Evolutionary conservation across 1,140 invertebrate genomes (phyloP).

Genomic region (Schmidtea mediterranea): DNA sequence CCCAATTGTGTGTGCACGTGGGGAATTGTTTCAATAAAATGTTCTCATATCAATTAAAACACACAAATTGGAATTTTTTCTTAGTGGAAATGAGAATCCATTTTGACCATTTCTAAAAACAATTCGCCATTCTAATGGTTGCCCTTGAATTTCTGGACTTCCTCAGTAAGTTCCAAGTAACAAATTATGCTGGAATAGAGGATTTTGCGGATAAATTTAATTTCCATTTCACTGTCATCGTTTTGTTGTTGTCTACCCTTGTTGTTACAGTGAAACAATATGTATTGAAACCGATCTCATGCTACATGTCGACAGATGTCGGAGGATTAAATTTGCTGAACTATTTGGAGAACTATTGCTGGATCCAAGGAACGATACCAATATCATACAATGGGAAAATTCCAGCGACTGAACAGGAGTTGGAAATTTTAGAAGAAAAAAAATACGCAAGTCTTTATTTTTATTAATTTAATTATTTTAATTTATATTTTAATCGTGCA

Average conservation of each 20-base stretch:
- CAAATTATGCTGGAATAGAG: slow-evolving; percentile 1
- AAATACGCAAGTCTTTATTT: slow-evolving; percentile 2
- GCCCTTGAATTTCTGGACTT: slow-evolving; percentile 2
- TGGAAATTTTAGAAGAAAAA: not conserved
- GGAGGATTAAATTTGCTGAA: not conserved
- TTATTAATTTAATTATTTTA: too few relatives aligned
- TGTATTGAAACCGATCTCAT: slow-evolving; percentile 5
- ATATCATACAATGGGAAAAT: not conserved
- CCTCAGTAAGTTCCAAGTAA: not conserved
- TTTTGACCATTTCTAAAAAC: too few relatives aligned
- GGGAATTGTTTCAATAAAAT: too few relatives aligned
- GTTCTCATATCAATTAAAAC: too few relatives aligned
- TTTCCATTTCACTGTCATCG: not conserved
- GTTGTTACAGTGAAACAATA: slow-evolving; percentile 6
- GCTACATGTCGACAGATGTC: slow-evolving; percentile 4
- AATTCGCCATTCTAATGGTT: too few relatives aligned
- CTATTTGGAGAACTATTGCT: slow-evolving; percentile 6
- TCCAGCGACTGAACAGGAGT: not conserved
- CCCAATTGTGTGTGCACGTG: too few relatives aligned
- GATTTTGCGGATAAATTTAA: slow-evolving; percentile 7
- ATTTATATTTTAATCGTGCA: too few relatives aligned
- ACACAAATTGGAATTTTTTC: too few relatives aligned
- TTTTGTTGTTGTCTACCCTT: slow-evolving; percentile 1
- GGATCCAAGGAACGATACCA: slow-evolving; percentile 4
- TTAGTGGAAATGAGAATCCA: too few relatives aligned